phyloP scores from a whole-genome alignment of 2,888 invertebrate genomes.

The Hemicrepidius hirtus region DNA sequence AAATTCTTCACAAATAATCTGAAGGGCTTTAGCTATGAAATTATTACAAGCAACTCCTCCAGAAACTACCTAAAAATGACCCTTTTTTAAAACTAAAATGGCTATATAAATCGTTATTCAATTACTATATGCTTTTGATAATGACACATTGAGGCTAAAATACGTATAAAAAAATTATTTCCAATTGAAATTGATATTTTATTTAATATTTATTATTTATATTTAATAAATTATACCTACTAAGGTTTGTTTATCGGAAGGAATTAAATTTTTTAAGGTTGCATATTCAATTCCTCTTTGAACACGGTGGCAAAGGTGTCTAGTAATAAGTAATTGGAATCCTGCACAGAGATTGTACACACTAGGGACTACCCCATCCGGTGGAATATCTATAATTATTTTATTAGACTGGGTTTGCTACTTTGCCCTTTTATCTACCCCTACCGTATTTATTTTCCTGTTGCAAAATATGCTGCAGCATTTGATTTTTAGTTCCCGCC shows the following conservation, averaged over 20 bases:
- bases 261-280: constrained; percentile 77
- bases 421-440: no score
- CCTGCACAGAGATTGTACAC: constrained; percentile 90
- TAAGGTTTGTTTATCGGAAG: constrained; percentile 75
- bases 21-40: constrained; percentile 83
- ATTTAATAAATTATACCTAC: constrained; percentile 68
- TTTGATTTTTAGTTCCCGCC: constrained; percentile 84
- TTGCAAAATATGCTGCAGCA: constrained; percentile 64
- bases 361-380: constrained; percentile 83
- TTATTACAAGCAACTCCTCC: constrained; percentile 98
- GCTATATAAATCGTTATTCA: no score
- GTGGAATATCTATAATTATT: constrained; percentile 72
- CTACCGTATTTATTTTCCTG: constrained; percentile 56
- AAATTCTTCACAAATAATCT: constrained; percentile 79
- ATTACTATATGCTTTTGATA: no score
- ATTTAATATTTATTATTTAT: no score
- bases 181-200: no score
- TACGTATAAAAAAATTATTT: no score
- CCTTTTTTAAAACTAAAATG: no score
- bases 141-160: no score
- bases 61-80: constrained; percentile 82
- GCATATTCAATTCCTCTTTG: constrained; percentile 89
- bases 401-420: no score
- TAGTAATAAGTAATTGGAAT: constrained; percentile 83
- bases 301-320: constrained; percentile 87